phyloP scores from a whole-genome alignment of 2,113 vertebrate genomes.

The Typhlomys cinereus region DNA sequence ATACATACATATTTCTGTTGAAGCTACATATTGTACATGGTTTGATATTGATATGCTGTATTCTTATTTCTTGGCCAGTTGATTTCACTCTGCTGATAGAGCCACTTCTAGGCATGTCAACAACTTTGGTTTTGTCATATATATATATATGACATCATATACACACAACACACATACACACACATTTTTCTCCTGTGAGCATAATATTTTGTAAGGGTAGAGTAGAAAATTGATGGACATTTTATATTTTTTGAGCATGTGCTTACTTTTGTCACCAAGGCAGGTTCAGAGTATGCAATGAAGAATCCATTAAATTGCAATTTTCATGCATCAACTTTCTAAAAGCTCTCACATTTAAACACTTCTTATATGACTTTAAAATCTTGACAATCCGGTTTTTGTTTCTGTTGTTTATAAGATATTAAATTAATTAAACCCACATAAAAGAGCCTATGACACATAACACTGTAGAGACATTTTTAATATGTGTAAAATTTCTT shows the following conservation, averaged over 20 bases:
- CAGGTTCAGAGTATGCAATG: background rate
- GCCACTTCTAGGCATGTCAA: too few species aligned
- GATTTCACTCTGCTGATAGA: too few species aligned
- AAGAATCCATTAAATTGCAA: slow-evolving; percentile 10
- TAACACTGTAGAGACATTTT: background rate
- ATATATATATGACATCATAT: background rate
- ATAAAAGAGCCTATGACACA: slow-evolving; percentile 2
- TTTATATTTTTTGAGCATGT: background rate
- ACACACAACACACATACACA: too few species aligned
- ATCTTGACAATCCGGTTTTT: background rate
- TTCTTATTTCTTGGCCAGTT: too few species aligned
- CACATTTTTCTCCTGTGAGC: background rate
- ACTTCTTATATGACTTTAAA: background rate
- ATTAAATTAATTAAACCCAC: background rate
- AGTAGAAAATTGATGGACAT: background rate
- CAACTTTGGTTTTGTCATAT: too few species aligned
- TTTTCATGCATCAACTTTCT: background rate
- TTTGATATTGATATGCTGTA: background rate
- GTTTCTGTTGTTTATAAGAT: background rate
- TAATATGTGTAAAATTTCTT: background rate
- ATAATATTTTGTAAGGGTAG: background rate
- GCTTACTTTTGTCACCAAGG: background rate
- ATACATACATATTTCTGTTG: background rate
- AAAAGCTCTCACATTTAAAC: background rate
- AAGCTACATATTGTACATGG: background rate